These are phyloP conservation scores for Nomada fabriciana DNA, from an alignment of 2,888 invertebrate genomes.

Conservation along the genomic window DNA sequence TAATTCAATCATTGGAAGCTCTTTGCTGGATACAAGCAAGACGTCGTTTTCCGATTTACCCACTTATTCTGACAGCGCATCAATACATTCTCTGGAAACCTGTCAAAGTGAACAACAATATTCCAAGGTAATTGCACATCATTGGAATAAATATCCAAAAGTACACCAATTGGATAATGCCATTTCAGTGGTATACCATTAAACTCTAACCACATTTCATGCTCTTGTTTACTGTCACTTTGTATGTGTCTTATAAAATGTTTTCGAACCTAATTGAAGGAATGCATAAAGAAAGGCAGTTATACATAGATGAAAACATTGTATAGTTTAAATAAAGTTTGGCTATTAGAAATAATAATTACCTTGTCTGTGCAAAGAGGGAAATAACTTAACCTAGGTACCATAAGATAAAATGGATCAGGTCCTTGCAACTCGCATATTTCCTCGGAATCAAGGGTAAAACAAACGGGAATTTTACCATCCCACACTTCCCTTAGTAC, in stretches of 20 bases:
- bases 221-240: slow-evolving; percentile 89
- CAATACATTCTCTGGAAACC: slow-evolving; percentile 96
- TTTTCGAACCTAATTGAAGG: slow-evolving; percentile 89
- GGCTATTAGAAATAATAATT: slow-evolving; percentile 55
- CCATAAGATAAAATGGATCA: slow-evolving; percentile 96
- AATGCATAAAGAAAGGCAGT: not conserved
- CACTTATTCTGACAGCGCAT: slow-evolving; percentile 94
- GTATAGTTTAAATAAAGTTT: not conserved
- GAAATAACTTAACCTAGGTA: slow-evolving; percentile 96
- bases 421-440: slow-evolving; percentile 95
- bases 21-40: not conserved
- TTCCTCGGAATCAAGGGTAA: slow-evolving; percentile 95
- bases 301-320: slow-evolving; percentile 42
- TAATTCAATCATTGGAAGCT: not conserved
- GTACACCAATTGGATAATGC: slow-evolving; percentile 92
- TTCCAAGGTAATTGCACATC: slow-evolving; percentile 95
- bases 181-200: slow-evolving; percentile 96
- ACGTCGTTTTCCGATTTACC: slow-evolving; percentile 53
- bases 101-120: slow-evolving; percentile 96
- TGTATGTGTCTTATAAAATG: slow-evolving; percentile 94
- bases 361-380: slow-evolving; percentile 98
- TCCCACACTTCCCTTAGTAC: slow-evolving; percentile 98
- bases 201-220: slow-evolving; percentile 97
- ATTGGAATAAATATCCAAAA: slow-evolving; percentile 93
- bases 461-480: slow-evolving; percentile 96